Percentiles rank a stretch among this genome's conserved stretches.
These are phyloP conservation scores for Nasonia giraulti DNA, from an alignment of 1,140 invertebrate species.

Conservation along the genomic window DNA sequence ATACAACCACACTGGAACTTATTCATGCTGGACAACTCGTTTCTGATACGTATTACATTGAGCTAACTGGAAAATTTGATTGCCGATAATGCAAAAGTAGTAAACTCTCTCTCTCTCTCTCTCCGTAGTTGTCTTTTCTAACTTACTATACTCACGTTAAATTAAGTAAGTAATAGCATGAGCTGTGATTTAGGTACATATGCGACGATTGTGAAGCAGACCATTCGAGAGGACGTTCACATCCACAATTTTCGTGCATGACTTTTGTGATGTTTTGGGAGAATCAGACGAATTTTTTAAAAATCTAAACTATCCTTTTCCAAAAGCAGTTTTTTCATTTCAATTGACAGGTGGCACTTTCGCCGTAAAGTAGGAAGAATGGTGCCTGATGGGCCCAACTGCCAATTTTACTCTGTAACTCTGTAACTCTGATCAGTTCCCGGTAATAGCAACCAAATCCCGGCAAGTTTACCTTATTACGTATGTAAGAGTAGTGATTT, in stretches of 20 bases:
- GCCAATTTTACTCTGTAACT: background rate
- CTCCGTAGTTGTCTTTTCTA: background rate
- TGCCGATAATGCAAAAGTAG: background rate
- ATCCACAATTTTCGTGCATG: background rate
- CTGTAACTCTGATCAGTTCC: background rate
- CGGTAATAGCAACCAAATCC: background rate
- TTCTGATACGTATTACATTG: background rate
- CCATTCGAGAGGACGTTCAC: constrained; percentile 53
- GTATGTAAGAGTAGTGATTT: background rate
- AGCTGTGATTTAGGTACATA: constrained; percentile 75
- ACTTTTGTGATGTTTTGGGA: background rate
- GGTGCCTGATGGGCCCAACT: background rate
- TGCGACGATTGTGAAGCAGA: constrained; percentile 61
- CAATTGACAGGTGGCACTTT: background rate
- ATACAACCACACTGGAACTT: too few species aligned
- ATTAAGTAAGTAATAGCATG: constrained; percentile 74
- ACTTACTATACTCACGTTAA: constrained; percentile 48
- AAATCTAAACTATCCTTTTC: background rate
- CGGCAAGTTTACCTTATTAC: background rate
- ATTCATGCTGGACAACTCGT: too few species aligned
- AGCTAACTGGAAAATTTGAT: background rate
- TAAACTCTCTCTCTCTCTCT: background rate
- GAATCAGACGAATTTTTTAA: background rate
- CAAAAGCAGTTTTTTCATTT: too few species aligned
- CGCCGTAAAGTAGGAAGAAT: background rate